Conservation (phyloP, 2,797 vertebrate genomes). For the Muraenolepis orangiensis region DNA sequence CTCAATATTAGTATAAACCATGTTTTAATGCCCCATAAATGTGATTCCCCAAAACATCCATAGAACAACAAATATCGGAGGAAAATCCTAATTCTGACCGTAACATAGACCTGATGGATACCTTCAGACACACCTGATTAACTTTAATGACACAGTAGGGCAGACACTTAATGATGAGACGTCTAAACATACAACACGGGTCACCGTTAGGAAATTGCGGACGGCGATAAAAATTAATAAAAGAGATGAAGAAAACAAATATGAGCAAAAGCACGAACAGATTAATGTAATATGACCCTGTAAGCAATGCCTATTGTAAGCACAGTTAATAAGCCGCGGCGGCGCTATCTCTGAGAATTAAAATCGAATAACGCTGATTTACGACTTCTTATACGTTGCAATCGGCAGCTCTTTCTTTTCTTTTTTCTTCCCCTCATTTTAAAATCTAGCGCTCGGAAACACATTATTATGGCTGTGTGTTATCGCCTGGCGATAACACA, state of each 20-base stretch:
- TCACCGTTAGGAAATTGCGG: background rate
- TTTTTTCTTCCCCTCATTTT: background rate
- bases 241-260: background rate
- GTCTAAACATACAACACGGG: background rate
- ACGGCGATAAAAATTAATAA: background rate
- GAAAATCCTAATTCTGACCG: background rate
- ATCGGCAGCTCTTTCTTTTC: too few relatives aligned
- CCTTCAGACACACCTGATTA: background rate
- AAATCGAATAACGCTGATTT: background rate
- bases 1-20: too few relatives aligned
- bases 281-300: background rate
- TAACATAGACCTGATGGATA: too few relatives aligned
- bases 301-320: background rate
- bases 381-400: background rate
- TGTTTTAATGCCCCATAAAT: background rate
- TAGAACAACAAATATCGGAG: background rate
- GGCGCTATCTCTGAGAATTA: background rate
- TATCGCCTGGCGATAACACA: background rate
- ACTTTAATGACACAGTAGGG: background rate
- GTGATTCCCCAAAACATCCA: background rate
- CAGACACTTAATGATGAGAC: background rate
- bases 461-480: background rate
- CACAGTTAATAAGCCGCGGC: background rate
- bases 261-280: background rate
- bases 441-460: background rate